phyloP scores from a whole-genome alignment of 2,113 vertebrate genomes.

The Entelurus aequoreus region DNA sequence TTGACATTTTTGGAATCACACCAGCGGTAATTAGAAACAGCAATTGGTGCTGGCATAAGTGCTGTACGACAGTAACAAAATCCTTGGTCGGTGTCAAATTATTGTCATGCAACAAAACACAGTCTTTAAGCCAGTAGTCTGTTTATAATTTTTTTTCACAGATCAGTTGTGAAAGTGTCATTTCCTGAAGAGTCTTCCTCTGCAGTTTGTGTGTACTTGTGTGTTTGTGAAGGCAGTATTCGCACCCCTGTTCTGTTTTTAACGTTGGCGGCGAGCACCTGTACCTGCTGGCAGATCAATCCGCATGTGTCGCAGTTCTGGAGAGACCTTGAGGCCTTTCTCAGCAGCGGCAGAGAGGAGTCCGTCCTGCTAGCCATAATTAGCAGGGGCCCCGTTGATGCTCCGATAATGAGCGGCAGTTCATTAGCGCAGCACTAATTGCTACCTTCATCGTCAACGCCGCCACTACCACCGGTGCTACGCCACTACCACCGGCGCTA shows the following conservation, averaged over 20 bases:
- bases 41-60: too few species aligned
- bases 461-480: slow-evolving; percentile 20
- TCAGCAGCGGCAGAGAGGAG: slow-evolving; percentile 64
- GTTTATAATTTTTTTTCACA: too few species aligned
- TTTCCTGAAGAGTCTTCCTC: slow-evolving; percentile 7
- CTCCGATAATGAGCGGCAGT: slow-evolving; percentile 76
- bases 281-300: slow-evolving; percentile 66
- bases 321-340: slow-evolving; percentile 59
- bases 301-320: slow-evolving; percentile 52
- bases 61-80: too few species aligned
- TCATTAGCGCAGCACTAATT: slow-evolving; percentile 76
- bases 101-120: too few species aligned
- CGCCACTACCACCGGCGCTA: slow-evolving; percentile 21
- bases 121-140: too few species aligned
- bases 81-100: too few species aligned
- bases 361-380: slow-evolving; percentile 74
- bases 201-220: slow-evolving; percentile 20
- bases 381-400: slow-evolving; percentile 76
- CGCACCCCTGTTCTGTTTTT: slow-evolving; percentile 46
- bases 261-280: slow-evolving; percentile 58
- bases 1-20: too few species aligned
- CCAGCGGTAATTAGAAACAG: too few species aligned
- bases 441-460: slow-evolving; percentile 63
- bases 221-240: slow-evolving; percentile 15
- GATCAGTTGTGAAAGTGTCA: too few species aligned